These are phyloP conservation scores for Oenanthe oenanthe DNA, from an alignment of 2,113 vertebrate genomes.

Conservation along the genomic window DNA sequence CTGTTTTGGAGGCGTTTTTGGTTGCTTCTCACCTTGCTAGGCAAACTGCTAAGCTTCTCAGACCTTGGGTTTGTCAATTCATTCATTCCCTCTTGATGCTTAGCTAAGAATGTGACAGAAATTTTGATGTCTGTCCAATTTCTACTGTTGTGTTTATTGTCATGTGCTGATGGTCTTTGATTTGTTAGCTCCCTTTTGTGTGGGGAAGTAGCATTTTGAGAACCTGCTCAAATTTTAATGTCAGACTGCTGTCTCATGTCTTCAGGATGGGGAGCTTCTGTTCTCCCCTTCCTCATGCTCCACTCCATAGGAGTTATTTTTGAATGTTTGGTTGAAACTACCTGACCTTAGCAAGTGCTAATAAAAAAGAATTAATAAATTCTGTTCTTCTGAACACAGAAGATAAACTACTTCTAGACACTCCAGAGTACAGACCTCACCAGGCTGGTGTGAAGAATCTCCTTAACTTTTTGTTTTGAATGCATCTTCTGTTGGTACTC, in stretches of 20 bases:
- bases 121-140: background rate
- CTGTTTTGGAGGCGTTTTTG: background rate
- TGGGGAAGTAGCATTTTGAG: background rate
- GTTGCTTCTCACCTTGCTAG: background rate
- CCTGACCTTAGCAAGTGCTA: background rate
- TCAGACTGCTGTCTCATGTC: background rate
- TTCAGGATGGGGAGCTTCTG: background rate
- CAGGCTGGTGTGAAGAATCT: background rate
- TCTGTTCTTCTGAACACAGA: background rate
- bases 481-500: background rate
- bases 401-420: background rate
- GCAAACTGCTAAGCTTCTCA: background rate
- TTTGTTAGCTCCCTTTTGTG: background rate
- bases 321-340: background rate
- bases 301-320: background rate
- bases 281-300: background rate
- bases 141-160: background rate
- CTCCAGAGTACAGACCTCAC: background rate
- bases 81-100: background rate
- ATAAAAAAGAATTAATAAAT: background rate
- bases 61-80: background rate
- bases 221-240: background rate
- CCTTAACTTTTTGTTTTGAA: background rate
- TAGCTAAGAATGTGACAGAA: background rate
- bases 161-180: background rate